These are phyloP conservation scores for Takifugu bimaculatus DNA, from an alignment of 2,113 vertebrate genomes.

Conservation along the genomic window DNA sequence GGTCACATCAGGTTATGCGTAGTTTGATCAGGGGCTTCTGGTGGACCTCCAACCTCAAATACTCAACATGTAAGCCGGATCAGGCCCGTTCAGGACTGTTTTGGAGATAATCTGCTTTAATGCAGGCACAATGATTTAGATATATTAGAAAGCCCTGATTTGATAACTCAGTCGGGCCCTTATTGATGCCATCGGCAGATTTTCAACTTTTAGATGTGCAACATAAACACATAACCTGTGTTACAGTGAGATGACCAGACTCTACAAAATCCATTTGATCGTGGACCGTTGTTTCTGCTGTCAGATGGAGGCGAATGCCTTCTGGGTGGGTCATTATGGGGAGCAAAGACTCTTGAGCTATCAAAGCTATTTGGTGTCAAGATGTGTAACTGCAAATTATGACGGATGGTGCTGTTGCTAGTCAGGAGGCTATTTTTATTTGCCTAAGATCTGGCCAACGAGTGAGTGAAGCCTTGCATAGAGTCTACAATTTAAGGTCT, in stretches of 20 bases:
- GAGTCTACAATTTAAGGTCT: neutral
- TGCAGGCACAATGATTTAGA: constrained; percentile 37
- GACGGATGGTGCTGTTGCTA: constrained; percentile 32
- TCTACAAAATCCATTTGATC: constrained; percentile 39
- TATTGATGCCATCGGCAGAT: constrained; percentile 49
- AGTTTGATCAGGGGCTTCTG: constrained; percentile 34
- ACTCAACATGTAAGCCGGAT: constrained; percentile 55
- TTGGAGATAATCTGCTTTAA: constrained; percentile 60
- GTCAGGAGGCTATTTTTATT: constrained; percentile 15
- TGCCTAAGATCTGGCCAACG: constrained; percentile 33
- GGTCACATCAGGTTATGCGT: constrained; percentile 3
- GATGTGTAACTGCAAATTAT: constrained; percentile 7
- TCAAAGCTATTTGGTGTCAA: constrained; percentile 46
- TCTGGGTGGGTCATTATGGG: constrained; percentile 11
- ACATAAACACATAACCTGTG: constrained; percentile 34
- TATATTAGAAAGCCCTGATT: constrained; percentile 39
- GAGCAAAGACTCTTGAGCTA: constrained; percentile 36
- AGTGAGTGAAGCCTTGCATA: constrained; percentile 44
- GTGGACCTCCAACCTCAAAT: constrained; percentile 22
- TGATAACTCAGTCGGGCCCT: constrained; percentile 50
- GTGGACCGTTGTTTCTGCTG: constrained; percentile 32
- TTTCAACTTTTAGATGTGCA: constrained; percentile 37
- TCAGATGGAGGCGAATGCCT: neutral
- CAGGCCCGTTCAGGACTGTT: constrained; percentile 34
- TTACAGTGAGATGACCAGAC: constrained; percentile 30